These are phyloP conservation scores for Hesperophylax magnus DNA, from an alignment of 1,140 invertebrate genomes.

Conservation along the genomic window DNA sequence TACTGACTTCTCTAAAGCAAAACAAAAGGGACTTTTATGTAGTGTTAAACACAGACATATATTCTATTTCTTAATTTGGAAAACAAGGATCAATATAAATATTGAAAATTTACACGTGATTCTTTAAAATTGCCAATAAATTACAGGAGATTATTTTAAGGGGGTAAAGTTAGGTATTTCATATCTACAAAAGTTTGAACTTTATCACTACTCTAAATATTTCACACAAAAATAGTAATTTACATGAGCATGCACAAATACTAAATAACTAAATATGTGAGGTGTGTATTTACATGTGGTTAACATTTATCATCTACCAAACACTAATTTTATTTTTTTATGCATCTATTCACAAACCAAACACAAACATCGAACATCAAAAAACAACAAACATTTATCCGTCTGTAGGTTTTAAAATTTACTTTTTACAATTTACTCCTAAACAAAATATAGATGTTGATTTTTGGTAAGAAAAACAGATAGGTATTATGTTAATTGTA, in stretches of 20 bases:
- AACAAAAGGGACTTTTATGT: background rate
- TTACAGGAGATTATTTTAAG: background rate
- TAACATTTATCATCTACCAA: background rate
- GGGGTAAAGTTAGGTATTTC: background rate
- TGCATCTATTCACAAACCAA: conserved; percentile 16
- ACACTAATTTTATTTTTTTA: background rate
- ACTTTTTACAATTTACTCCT: conserved; percentile 3
- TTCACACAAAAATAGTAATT: background rate
- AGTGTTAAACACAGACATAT: conserved; percentile 1
- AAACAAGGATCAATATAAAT: background rate
- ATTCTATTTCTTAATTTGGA: background rate
- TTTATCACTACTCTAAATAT: background rate
- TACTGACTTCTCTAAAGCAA: background rate
- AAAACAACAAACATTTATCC: conserved; percentile 22
- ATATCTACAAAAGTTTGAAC: background rate
- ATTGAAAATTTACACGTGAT: background rate
- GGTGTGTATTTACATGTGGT: conserved; percentile 26
- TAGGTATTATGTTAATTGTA: conserved; percentile 28
- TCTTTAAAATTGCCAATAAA: background rate
- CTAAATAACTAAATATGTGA: conserved; percentile 4
- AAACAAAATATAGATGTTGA: conserved; percentile 20
- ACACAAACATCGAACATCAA: conserved; percentile 31
- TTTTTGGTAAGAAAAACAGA: conserved; percentile 36
- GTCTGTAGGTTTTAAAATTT: conserved; percentile 11
- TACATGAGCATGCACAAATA: conserved; percentile 15